Conservation (phyloP, 2,797 vertebrate genomes). For the Acomys russatus region DNA sequence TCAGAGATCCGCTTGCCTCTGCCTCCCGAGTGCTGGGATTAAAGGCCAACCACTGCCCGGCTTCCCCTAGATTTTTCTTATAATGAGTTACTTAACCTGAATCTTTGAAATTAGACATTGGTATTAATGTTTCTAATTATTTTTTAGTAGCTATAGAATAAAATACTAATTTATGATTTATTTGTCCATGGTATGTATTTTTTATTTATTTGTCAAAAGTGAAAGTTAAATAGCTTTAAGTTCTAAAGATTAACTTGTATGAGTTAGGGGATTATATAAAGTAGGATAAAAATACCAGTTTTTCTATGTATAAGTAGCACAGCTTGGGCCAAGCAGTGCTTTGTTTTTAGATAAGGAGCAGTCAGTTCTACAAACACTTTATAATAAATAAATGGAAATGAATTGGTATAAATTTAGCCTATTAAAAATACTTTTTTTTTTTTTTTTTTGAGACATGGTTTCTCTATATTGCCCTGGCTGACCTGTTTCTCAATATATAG, state of each 20-base stretch:
- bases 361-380: conserved; percentile 13
- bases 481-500: background rate
- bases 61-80: conserved; percentile 1
- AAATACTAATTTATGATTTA: conserved; percentile 46
- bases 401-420: background rate
- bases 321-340: background rate
- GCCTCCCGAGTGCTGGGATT: too few relatives aligned
- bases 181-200: background rate
- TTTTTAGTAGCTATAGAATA: conserved; percentile 56
- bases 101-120: conserved; percentile 60
- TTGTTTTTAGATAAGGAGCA: background rate
- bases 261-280: conserved; percentile 46
- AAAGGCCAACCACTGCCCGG: too few relatives aligned
- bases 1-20: too few relatives aligned
- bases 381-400: background rate
- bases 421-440: conserved; percentile 39
- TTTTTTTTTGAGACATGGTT: background rate
- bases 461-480: background rate
- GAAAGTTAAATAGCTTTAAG: conserved; percentile 51
- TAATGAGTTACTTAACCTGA: conserved; percentile 38
- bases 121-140: conserved; percentile 36
- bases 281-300: conserved; percentile 39
- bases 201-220: conserved; percentile 46
- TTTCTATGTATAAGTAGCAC: background rate
- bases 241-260: conserved; percentile 22